A percentile compares a stretch with the other conserved stretches of the same genome.
Evolutionary conservation across 2,888 invertebrate species (phyloP).

Genomic region (Orthonevra nobilis): DNA sequence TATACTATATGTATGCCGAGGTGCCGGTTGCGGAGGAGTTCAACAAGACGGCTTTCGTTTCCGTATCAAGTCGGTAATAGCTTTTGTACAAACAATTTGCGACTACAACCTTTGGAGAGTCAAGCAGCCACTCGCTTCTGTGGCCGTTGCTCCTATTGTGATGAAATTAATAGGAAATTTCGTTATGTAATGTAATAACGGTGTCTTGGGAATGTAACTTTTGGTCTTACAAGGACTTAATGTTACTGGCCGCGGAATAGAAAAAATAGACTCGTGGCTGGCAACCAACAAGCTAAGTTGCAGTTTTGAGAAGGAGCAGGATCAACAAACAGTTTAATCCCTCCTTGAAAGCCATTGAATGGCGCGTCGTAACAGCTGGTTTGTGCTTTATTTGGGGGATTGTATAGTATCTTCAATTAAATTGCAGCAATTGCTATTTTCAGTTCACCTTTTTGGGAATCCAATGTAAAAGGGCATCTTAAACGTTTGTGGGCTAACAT

Average conservation of each 20-base stretch:
- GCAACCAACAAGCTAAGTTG: background rate
- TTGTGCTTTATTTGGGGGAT: no score
- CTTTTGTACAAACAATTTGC: constrained; percentile 63
- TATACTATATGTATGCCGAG: no score
- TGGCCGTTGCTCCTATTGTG: constrained; percentile 31
- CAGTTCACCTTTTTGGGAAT: no score
- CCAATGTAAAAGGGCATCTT: no score
- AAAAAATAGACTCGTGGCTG: constrained; percentile 26
- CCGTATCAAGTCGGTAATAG: constrained; percentile 40
- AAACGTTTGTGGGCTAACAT: no score
- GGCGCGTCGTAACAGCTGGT: no score
- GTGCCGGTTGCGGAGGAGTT: constrained; percentile 10
- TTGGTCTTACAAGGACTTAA: constrained; percentile 41
- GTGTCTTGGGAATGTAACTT: constrained; percentile 36
- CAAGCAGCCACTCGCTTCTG: constrained; percentile 5
- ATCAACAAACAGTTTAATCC: constrained; percentile 14
- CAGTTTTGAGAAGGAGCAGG: background rate
- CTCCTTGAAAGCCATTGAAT: background rate
- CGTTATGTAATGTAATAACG: constrained; percentile 52
- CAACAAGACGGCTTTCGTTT: no score
- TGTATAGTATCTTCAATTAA: no score
- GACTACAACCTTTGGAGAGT: constrained; percentile 22
- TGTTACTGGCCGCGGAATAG: constrained; percentile 20
- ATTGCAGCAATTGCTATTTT: no score
- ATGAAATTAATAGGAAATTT: constrained; percentile 55